Conservation (phyloP, 2,113 vertebrate species). For the Neogobius melanostomus region DNA sequence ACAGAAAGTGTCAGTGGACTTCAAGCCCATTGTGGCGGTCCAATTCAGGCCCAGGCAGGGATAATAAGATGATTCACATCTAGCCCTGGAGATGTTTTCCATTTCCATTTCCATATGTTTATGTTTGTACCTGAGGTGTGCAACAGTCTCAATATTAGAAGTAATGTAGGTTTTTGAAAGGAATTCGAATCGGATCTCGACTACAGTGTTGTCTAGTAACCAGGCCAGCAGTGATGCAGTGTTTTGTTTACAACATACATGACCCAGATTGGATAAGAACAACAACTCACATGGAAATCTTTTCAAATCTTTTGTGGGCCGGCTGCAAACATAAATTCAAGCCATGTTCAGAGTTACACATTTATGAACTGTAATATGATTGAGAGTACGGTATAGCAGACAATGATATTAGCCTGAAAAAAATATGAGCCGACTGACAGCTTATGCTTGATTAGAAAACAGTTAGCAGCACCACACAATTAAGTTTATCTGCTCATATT, state of each 20-base stretch:
- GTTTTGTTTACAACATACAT: background rate
- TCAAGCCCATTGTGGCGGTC: conserved; percentile 12
- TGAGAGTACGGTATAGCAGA: too few relatives aligned
- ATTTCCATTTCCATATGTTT: conserved; percentile 14
- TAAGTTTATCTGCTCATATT: too few relatives aligned
- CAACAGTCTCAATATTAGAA: background rate
- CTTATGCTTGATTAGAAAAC: too few relatives aligned
- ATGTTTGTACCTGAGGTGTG: conserved; percentile 5
- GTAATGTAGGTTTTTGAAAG: background rate
- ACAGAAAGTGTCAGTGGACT: conserved; percentile 35
- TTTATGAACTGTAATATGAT: too few relatives aligned
- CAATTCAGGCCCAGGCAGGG: conserved; percentile 21
- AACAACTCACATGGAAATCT: background rate
- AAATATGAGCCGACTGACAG: too few relatives aligned
- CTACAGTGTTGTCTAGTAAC: conserved; percentile 1
- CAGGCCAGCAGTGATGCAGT: background rate
- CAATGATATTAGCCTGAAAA: too few relatives aligned
- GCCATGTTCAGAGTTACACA: background rate
- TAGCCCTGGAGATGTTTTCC: conserved; percentile 12
- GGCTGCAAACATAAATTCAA: background rate
- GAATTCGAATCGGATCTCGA: conserved; percentile 6
- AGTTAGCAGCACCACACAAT: too few relatives aligned
- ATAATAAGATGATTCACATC: conserved; percentile 14
- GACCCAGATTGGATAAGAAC: background rate
- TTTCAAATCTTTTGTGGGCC: background rate